Conservation (phyloP, 2,888 invertebrate species). For the Lasioglossum marginatum region DNA sequence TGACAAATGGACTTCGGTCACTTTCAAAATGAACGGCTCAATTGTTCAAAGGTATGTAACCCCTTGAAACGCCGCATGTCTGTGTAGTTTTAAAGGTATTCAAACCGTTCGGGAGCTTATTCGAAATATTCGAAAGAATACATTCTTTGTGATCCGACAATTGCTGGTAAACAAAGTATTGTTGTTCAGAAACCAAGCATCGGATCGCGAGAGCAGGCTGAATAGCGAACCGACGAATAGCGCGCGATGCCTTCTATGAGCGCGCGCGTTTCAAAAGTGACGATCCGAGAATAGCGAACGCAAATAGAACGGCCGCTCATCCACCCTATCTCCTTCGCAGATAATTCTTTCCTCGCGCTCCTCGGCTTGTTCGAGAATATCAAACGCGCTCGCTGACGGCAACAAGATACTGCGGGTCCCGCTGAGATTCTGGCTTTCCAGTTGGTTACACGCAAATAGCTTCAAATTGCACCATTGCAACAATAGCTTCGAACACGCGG, state of each 20-base stretch:
- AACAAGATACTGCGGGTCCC: conserved; percentile 35
- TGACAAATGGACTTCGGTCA: no score
- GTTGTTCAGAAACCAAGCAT: neutral
- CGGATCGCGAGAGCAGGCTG: neutral
- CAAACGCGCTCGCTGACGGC: conserved; percentile 21
- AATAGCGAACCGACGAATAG: conserved; percentile 52
- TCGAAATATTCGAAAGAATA: neutral
- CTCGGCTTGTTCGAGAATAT: conserved; percentile 12
- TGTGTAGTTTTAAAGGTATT: neutral
- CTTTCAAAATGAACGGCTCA: no score
- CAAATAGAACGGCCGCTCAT: conserved; percentile 46
- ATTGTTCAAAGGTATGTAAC: no score
- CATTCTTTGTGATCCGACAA: neutral
- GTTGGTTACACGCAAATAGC: conserved; percentile 38
- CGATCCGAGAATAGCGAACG: conserved; percentile 59
- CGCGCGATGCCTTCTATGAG: conserved; percentile 44
- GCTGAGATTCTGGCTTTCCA: conserved; percentile 39
- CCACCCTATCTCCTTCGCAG: conserved; percentile 34
- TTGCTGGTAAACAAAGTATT: neutral
- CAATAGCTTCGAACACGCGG: conserved; percentile 18
- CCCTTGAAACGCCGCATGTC: no score
- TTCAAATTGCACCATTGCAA: conserved; percentile 38
- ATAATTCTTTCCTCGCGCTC: conserved; percentile 50
- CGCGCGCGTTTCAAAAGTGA: conserved; percentile 48
- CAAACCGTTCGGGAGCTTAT: neutral